Conservation (phyloP, 2,113 vertebrate species). For the Indri indri region DNA sequence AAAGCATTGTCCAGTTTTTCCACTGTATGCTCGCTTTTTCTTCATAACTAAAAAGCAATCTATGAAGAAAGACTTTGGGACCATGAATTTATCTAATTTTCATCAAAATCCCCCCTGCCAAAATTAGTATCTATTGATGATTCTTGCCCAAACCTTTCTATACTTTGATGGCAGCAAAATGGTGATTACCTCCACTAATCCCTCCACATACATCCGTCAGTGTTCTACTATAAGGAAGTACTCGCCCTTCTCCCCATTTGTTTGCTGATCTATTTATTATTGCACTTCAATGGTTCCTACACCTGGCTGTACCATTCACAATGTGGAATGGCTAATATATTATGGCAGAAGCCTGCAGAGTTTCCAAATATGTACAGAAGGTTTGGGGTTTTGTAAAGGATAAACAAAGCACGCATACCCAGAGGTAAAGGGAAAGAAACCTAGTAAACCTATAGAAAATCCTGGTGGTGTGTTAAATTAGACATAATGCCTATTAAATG, state of each 20-base stretch:
- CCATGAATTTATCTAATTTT: not conserved
- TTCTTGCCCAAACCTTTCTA: not conserved
- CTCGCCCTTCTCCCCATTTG: not conserved
- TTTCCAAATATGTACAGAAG: not conserved
- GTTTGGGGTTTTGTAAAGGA: not conserved
- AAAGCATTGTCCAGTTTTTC: not conserved
- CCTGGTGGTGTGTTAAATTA: not conserved
- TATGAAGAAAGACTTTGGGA: not conserved
- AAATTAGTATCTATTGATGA: not conserved
- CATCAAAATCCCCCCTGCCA: not conserved
- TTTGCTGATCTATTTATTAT: not conserved
- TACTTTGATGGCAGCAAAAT: not conserved
- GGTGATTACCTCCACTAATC: not conserved
- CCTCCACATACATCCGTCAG: not conserved
- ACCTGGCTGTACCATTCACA: not conserved
- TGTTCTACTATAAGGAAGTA: not conserved
- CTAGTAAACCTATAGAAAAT: slow-evolving; percentile 7
- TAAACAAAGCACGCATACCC: not conserved
- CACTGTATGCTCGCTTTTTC: not conserved
- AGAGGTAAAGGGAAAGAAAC: not conserved
- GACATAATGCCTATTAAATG: not conserved
- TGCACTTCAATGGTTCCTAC: not conserved
- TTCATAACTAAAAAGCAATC: slow-evolving; percentile 17
- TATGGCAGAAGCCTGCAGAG: not conserved
- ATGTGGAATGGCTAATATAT: slow-evolving; percentile 18